These are phyloP conservation scores for Eleginops maclovinus DNA, from an alignment of 2,113 vertebrate genomes.

Conservation along the genomic window DNA sequence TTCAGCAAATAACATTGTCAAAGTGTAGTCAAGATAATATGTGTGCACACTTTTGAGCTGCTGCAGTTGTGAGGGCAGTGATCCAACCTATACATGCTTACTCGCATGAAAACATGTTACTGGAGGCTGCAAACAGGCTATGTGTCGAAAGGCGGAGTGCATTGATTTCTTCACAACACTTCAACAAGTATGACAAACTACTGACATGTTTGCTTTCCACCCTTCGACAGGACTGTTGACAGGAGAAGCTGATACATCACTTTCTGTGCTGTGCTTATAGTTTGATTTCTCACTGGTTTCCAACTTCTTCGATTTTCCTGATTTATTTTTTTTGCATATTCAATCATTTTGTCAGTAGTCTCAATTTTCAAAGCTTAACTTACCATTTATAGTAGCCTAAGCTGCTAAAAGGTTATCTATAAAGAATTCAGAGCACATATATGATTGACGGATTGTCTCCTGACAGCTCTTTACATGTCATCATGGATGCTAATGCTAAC, in stretches of 20 bases:
- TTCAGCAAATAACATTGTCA: constrained; percentile 49
- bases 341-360: neutral
- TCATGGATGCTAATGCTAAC: no score
- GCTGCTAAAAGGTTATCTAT: neutral
- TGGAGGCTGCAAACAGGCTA: constrained; percentile 19
- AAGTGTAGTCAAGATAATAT: constrained; percentile 53
- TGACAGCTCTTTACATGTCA: no score
- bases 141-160: neutral
- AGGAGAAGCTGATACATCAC: neutral
- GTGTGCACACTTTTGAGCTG: constrained; percentile 14
- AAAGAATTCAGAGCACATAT: no score
- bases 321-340: constrained; percentile 9
- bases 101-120: constrained; percentile 5
- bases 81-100: neutral
- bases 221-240: constrained; percentile 17
- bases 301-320: neutral
- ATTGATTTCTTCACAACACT: constrained; percentile 39
- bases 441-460: no score
- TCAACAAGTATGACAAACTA: constrained; percentile 16
- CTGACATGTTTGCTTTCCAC: constrained; percentile 10
- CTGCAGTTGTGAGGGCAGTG: neutral
- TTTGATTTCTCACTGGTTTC: neutral
- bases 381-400: neutral
- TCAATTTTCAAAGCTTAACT: no score
- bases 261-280: constrained; percentile 10